Base-by-base conservation (phyloP, 2,888 invertebrate genomes). In the Spodoptera exigua region DNA sequence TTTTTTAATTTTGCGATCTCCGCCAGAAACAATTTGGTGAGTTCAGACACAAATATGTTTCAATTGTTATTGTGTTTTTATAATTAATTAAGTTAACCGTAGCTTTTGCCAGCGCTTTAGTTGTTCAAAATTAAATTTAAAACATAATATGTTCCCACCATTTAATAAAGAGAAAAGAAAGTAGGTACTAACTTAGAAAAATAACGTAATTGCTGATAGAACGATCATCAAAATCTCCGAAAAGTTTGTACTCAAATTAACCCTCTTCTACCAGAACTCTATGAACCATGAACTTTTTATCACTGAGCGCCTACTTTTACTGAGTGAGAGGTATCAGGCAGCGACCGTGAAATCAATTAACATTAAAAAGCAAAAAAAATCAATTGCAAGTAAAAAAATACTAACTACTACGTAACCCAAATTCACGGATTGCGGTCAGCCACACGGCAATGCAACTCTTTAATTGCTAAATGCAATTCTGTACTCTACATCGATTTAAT, bases 331-430 rank as follows among this genome's bases (percentile, higher is more conserved):
- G 66, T 61, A 61, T 56, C 61, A 40, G 53, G 17, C 61, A 41
- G 18, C 57, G 52, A 60, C 66, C 65, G 65, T 78, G 59, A 76
- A 78, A 77, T 78, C 73, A 76, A 78, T 78, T 70, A 66, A 58
- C 49, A 41, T 47, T 45, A 59, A 72, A 61, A 46, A 51, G 39
- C 36, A 70, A 68, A 68, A 70, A 62, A 44, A 65, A 48, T 53
- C 61, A 59, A 62, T 70, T 60, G 64, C 61, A 21, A 47, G 59
- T 47, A 56, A 67, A 69, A 63, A 61, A 54, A 45, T 43, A 75
- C 17, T 51, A 54, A 57, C 48, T 61, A 61, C 54, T 61, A 61
- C 54, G 52, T 62, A 76, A 78, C 79, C 76, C 45, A 68, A 60
- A 73, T 76, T 70, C 47, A 5, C 18, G 40, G 35, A 78, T 78